Conservation (phyloP, 2,888 invertebrate genomes). For the Apeira syringaria region DNA sequence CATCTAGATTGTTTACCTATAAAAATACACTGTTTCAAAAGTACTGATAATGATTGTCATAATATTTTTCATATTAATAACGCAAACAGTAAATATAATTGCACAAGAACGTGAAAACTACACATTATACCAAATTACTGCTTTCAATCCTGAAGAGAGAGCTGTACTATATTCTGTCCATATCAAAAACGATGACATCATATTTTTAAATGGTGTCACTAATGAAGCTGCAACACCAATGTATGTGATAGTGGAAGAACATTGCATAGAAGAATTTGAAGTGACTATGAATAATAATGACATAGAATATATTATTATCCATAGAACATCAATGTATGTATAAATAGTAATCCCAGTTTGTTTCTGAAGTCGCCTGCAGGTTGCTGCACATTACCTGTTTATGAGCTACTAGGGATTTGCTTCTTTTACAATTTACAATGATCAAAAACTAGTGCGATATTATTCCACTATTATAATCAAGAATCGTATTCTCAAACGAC, state of each 20-base stretch:
- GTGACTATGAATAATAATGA: constrained; percentile 41
- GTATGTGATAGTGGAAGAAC: constrained; percentile 49
- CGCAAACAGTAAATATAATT: constrained; percentile 2
- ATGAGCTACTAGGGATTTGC: too few relatives aligned
- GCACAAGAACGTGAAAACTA: constrained; percentile 30
- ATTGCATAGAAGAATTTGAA: constrained; percentile 45
- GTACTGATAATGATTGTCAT: constrained; percentile 1
- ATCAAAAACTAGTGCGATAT: too few relatives aligned
- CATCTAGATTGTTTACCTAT: too few relatives aligned
- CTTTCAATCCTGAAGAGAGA: constrained; percentile 61
- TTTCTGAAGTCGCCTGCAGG: too few relatives aligned
- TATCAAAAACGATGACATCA: constrained; percentile 34
- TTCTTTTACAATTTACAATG: too few relatives aligned
- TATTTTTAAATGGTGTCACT: constrained; percentile 62
- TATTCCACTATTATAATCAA: too few relatives aligned
- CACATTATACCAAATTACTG: constrained; percentile 56
- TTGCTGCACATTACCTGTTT: too few relatives aligned
- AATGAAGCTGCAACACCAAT: constrained; percentile 68
- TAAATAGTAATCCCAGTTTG: too few relatives aligned
- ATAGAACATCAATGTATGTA: constrained; percentile 38
- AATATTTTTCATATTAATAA: constrained; percentile 8
- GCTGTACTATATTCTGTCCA: constrained; percentile 48
- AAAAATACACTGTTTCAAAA: too few relatives aligned
- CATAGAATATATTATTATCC: constrained; percentile 47
- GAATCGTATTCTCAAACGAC: too few relatives aligned